Conservation (phyloP, 2,888 invertebrate genomes). For the Yponomeuta sedellus region DNA sequence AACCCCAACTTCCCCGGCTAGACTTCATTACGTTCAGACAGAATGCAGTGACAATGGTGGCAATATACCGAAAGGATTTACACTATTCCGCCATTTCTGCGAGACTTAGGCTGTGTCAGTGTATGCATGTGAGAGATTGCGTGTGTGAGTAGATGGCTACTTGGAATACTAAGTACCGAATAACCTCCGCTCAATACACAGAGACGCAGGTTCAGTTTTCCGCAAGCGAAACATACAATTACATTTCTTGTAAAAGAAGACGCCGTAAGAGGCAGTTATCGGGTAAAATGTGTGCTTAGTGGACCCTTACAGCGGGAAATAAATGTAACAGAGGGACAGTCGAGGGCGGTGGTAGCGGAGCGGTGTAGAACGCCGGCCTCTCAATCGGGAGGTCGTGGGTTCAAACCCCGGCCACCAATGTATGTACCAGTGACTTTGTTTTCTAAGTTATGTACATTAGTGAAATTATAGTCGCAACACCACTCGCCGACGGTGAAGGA, state of each 20-base stretch:
- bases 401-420: no score
- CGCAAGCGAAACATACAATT: not conserved
- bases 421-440: no score
- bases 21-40: not conserved
- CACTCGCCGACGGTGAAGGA: no score
- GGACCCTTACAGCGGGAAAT: not conserved
- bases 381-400: no score
- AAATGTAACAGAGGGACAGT: not conserved
- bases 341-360: no score
- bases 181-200: not conserved
- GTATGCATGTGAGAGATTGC: no score
- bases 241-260: not conserved
- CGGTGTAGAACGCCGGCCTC: no score
- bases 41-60: not conserved
- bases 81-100: not conserved
- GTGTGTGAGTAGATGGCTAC: no score
- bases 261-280: not conserved
- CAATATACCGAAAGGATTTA: not conserved
- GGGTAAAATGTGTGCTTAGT: conserved; percentile 3
- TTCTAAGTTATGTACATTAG: no score
- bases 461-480: no score
- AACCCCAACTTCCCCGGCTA: not conserved
- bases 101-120: not conserved
- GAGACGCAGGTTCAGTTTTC: not conserved
- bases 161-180: not conserved